Evolutionary conservation across 1,140 invertebrate species (phyloP).

Genomic region (Anoplolepis gracilipes): DNA sequence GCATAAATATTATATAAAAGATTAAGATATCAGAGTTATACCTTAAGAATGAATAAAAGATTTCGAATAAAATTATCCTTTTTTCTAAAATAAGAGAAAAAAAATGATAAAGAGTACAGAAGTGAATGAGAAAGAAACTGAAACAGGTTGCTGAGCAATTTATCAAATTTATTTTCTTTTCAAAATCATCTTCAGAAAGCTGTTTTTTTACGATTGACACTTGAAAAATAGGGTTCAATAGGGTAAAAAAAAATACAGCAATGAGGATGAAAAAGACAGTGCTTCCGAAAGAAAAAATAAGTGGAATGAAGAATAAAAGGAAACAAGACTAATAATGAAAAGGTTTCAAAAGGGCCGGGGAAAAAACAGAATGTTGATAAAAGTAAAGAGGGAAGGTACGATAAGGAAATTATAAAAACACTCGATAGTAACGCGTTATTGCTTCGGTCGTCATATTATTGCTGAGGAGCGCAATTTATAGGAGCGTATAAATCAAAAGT

Average conservation of each 20-base stretch:
- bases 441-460: constrained; percentile 29
- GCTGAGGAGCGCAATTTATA: constrained; percentile 47
- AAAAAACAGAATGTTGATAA: no score
- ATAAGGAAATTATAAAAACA: constrained; percentile 46
- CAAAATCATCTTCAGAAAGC: constrained; percentile 13
- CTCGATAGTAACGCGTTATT: constrained; percentile 7
- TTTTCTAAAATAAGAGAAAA: background rate
- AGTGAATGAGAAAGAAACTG: background rate
- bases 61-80: background rate
- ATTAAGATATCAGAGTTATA: background rate
- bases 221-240: constrained; percentile 24
- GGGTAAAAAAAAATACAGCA: background rate
- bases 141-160: constrained; percentile 3
- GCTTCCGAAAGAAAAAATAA: background rate
- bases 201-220: background rate
- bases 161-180: constrained; percentile 30
- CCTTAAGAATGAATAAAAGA: background rate
- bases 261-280: background rate
- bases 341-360: background rate
- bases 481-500: constrained; percentile 69
- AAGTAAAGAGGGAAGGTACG: no score
- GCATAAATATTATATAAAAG: background rate
- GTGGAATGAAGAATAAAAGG: constrained; percentile 14
- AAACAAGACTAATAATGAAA: constrained; percentile 23
- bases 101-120: background rate